Percentiles rank a stretch among this genome's conserved stretches.
Evolutionary conservation across 2,888 invertebrate species (phyloP).

Genomic region (Lamellibrachia columna): DNA sequence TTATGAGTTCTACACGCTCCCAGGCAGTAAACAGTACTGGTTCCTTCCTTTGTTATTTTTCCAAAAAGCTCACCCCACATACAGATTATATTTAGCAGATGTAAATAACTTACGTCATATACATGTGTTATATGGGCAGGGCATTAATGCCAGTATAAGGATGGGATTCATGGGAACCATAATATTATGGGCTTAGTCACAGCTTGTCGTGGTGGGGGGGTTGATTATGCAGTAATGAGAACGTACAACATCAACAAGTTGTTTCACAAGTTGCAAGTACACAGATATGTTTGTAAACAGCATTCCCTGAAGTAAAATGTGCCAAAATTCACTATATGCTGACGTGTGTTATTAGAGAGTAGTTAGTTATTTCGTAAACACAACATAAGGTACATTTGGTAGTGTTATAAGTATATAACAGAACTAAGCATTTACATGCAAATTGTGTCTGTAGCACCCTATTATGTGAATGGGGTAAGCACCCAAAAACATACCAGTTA

Average conservation of each 20-base stretch:
- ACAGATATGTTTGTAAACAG: background rate
- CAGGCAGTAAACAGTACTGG: background rate
- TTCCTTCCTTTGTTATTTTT: background rate
- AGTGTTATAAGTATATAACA: background rate
- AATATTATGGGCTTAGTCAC: background rate
- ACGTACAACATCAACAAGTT: background rate
- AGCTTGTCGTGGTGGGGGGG: background rate
- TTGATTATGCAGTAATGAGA: background rate
- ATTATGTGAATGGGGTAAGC: too few relatives aligned
- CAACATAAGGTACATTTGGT: background rate
- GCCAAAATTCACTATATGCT: background rate
- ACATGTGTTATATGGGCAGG: background rate
- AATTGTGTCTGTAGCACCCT: too few relatives aligned
- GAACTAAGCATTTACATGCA: too few relatives aligned
- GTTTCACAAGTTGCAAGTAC: background rate
- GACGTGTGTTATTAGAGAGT: background rate
- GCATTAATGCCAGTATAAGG: constrained; percentile 1
- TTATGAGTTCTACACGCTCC: background rate
- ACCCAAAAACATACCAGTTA: too few relatives aligned
- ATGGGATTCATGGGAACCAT: background rate
- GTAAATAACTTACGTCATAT: background rate
- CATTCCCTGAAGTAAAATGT: background rate
- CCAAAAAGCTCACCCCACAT: background rate
- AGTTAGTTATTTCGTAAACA: background rate
- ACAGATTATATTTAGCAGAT: background rate